Percentiles rank a stretch among this genome's conserved stretches.
Evolutionary conservation across 1,140 invertebrate genomes (phyloP).

Genomic region (Luehdorfia chinensis): DNA sequence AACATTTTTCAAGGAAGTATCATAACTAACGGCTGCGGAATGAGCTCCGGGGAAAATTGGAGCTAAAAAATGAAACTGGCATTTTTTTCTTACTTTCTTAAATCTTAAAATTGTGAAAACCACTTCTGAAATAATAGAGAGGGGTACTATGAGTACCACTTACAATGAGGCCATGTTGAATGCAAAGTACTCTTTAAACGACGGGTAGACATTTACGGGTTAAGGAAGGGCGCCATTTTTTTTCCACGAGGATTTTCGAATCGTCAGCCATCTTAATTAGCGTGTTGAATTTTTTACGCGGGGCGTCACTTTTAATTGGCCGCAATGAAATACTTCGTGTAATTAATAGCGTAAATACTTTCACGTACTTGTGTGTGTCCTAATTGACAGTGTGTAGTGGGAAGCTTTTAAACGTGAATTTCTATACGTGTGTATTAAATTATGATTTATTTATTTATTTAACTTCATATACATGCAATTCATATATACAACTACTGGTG

Average conservation of each 20-base stretch:
- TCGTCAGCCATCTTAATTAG: slow-evolving; percentile 22
- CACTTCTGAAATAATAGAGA: slow-evolving; percentile 32
- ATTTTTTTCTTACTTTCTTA: slow-evolving; percentile 21
- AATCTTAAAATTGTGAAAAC: slow-evolving; percentile 31
- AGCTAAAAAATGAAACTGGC: slow-evolving; percentile 10
- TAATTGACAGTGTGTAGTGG: too few relatives aligned
- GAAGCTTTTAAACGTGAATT: too few relatives aligned
- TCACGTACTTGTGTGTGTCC: too few relatives aligned
- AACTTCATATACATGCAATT: too few relatives aligned
- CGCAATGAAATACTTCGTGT: too few relatives aligned
- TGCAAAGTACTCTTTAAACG: slow-evolving; percentile 23
- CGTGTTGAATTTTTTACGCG: slow-evolving; percentile 1
- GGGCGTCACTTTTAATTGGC: not conserved
- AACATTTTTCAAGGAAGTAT: slow-evolving; percentile 11
- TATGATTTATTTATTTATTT: too few relatives aligned
- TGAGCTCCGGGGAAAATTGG: not conserved
- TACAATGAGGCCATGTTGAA: slow-evolving; percentile 20
- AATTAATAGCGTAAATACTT: too few relatives aligned
- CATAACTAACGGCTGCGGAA: slow-evolving; percentile 2
- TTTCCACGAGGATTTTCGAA: slow-evolving; percentile 20
- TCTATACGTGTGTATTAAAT: too few relatives aligned
- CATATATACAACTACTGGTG: too few relatives aligned
- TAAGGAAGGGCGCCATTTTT: slow-evolving; percentile 24
- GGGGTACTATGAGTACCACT: slow-evolving; percentile 22
- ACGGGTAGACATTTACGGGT: slow-evolving; percentile 26